phyloP scores from a whole-genome alignment of 2,888 invertebrate genomes.

The Poecilobothrus nobilitatus region DNA sequence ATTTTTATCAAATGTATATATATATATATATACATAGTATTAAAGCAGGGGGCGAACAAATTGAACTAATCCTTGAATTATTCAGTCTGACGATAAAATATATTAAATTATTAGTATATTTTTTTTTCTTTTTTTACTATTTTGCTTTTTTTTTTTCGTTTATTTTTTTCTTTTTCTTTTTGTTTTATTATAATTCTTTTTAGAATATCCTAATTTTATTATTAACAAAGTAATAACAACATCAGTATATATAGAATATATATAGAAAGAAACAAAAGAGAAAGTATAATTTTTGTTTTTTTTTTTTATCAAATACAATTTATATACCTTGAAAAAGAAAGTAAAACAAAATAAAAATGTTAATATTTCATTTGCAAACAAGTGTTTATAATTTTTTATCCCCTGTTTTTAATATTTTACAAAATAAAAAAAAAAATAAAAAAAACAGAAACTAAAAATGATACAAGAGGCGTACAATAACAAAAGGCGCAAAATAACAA shows the following conservation, averaged over 20 bases:
- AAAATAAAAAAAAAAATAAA: not conserved
- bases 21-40: not conserved
- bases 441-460: slow-evolving; percentile 19
- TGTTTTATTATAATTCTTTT: not conserved
- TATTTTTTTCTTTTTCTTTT: not conserved
- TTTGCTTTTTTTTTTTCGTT: not conserved
- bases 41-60: not conserved
- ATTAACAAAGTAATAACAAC: not conserved
- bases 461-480: slow-evolving; percentile 11
- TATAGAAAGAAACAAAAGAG: not conserved
- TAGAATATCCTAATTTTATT: not conserved
- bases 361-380: slow-evolving; percentile 12
- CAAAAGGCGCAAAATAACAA: slow-evolving; percentile 4
- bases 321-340: not conserved
- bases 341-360: not conserved
- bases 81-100: not conserved
- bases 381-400: slow-evolving; percentile 10
- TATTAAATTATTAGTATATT: slow-evolving; percentile 6
- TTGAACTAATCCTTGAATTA: slow-evolving; percentile 4
- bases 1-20: not conserved
- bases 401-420: not conserved
- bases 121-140: not conserved
- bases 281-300: not conserved
- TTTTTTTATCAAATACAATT: not conserved
- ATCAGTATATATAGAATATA: no score